Evolutionary conservation across 2,888 invertebrate species (phyloP).

Genomic region (Unio pictorum): DNA sequence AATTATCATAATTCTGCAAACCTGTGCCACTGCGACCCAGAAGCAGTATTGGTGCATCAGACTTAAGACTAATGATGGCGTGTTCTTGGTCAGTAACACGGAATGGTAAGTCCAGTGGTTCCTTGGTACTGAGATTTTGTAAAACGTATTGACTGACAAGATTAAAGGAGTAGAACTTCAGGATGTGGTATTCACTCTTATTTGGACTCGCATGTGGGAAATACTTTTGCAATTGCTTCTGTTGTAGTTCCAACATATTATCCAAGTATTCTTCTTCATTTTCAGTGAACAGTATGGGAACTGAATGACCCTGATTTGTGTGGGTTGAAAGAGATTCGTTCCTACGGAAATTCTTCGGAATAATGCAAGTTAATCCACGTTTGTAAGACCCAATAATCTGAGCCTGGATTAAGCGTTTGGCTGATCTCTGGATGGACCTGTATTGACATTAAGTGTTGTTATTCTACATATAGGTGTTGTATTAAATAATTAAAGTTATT

Average conservation of each 20-base stretch:
- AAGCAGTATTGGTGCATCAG: conserved; percentile 22
- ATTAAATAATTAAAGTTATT: too few relatives aligned
- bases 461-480: too few relatives aligned
- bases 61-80: conserved; percentile 23
- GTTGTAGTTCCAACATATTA: neutral
- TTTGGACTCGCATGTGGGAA: conserved; percentile 59
- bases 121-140: conserved; percentile 5
- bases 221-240: conserved; percentile 29
- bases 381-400: conserved; percentile 19
- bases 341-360: conserved; percentile 49
- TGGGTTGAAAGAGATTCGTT: conserved; percentile 29
- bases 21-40: conserved; percentile 35
- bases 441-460: too few relatives aligned
- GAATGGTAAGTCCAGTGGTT: conserved; percentile 26
- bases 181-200: conserved; percentile 60
- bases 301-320: conserved; percentile 4
- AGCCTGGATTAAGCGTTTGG: conserved; percentile 45
- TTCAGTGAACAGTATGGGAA: conserved; percentile 50
- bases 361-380: conserved; percentile 53
- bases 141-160: conserved; percentile 44
- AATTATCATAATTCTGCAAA: too few relatives aligned
- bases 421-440: conserved; percentile 30
- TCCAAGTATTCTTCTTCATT: conserved; percentile 16
- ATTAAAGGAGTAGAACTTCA: conserved; percentile 63
- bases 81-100: conserved; percentile 33